A percentile compares a stretch with the other conserved stretches of the same genome.
These are phyloP conservation scores for Acanthococcus lagerstroemiae DNA, from an alignment of 2,888 invertebrate species.

Conservation along the genomic window DNA sequence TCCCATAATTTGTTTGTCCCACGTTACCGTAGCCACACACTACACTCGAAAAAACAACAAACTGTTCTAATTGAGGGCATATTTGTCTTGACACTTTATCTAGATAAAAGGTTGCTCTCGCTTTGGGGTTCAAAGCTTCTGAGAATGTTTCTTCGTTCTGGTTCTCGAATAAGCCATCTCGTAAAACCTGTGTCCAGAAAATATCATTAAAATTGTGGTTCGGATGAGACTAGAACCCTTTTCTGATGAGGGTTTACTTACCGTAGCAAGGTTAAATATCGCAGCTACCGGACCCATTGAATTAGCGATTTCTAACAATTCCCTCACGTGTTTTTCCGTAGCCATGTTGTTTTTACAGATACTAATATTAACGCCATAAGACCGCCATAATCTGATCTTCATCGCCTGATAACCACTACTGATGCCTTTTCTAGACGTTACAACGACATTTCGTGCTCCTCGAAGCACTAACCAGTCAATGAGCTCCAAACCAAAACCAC, in stretches of 20 bases:
- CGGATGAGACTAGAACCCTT: no score
- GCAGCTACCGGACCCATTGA: constrained; percentile 62
- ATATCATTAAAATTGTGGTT: no score
- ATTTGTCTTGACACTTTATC: constrained; percentile 54
- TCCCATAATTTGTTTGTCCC: constrained; percentile 83
- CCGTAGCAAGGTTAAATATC: constrained; percentile 82
- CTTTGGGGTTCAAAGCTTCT: constrained; percentile 64
- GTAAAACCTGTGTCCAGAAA: no score
- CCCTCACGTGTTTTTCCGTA: constrained; percentile 55
- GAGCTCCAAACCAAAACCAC: constrained; percentile 53
- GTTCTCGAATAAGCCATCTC: constrained; percentile 66
- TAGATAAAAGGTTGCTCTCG: constrained; percentile 64
- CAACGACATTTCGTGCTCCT: constrained; percentile 47
- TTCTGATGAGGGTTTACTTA: no score
- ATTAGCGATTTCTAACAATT: constrained; percentile 55
- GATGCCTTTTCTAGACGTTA: constrained; percentile 49
- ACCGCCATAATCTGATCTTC: constrained; percentile 51
- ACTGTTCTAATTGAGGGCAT: constrained; percentile 53
- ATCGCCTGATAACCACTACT: constrained; percentile 49
- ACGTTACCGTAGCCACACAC: constrained; percentile 87
- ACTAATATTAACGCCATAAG: constrained; percentile 56
- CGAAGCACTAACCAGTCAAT: constrained; percentile 48
- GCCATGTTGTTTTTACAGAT: constrained; percentile 63
- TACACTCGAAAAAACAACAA: constrained; percentile 85
- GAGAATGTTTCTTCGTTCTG: constrained; percentile 59